Base-by-base conservation (phyloP, 2,888 invertebrate species). In the Xanthostigma xanthostigma region DNA sequence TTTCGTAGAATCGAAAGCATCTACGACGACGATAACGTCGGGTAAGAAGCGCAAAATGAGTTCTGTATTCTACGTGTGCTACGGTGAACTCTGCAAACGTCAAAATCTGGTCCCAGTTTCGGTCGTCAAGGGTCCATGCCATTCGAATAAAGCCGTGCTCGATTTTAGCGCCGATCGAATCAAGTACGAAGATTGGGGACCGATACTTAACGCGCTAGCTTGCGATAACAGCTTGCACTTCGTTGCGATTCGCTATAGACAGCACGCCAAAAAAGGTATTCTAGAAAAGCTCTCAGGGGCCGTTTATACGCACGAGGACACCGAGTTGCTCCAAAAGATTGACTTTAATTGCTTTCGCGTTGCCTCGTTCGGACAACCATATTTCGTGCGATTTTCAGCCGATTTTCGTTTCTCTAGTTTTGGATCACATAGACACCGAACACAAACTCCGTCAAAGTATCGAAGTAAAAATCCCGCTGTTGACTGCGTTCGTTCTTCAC, bases 131-230 rank as follows among this genome's bases (percentile, higher is more conserved):
- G 33, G 33, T 11, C 9, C 45, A n/a, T 17, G 36, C 6, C 36
- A 4, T 4, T 12, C 12, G 9, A 36, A 17, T 36, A 48, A 48
- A 14, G 48, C 43, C 11, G 36, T 48, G 2, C 37, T 48, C 17
- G 86, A 87, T 55, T 81, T 88, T 57, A 76, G 75, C 53, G 83
- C 80, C 45, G 87, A 88, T 60, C 76, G 85, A 54, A 73, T 88
- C 45, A 82, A 80, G 58, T 77, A 82, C 52, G 77, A 74, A 51
- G 86, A 88, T 54, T 88, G 87, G 87, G 71, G 75, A 35, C 79
- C 86, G 2, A 78, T 88, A 44, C 65, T 84, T 45, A 81, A 82
- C 56, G 81, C 87, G 0, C 65, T 88, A 6, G 73, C 78, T 44
- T 72, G 79, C 53, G 88, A 88, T 62, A 72, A 79, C 45, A 81